phyloP scores from a whole-genome alignment of 2,797 vertebrate genomes.

The Sylvilagus floridanus region DNA sequence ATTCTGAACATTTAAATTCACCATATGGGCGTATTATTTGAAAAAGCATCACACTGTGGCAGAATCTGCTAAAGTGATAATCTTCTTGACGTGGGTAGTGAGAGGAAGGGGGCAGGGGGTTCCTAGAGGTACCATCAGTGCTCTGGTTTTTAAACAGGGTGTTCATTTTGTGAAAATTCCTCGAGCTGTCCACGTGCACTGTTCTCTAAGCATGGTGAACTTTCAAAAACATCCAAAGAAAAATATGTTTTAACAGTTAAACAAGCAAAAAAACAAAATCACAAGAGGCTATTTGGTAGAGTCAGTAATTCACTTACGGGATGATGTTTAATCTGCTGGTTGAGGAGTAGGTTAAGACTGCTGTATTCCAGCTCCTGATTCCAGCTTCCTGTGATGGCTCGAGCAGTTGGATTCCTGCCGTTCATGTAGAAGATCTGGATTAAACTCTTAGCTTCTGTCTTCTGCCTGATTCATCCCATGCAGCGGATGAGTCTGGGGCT shows the following conservation, averaged over 20 bases:
- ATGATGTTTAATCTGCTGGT: no score
- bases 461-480: no score
- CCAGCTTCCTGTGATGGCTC: no score
- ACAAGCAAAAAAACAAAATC: not conserved
- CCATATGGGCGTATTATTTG: not conserved
- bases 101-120: rapidly evolving
- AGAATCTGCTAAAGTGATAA: not conserved
- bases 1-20: not conserved
- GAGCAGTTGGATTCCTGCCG: no score
- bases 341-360: no score
- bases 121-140: not conserved
- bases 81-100: not conserved
- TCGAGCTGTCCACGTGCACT: rapidly evolving
- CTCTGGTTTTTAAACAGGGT: not conserved
- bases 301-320: not conserved
- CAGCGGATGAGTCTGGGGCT: no score
- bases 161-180: not conserved
- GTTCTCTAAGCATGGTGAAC: not conserved
- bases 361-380: no score
- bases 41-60: not conserved
- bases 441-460: no score
- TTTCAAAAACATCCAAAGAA: slow-evolving; percentile 18
- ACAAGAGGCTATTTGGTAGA: not conserved
- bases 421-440: no score
- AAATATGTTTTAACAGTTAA: not conserved